These are phyloP conservation scores for Columba livia DNA, from an alignment of 2,113 vertebrate species.

Conservation along the genomic window DNA sequence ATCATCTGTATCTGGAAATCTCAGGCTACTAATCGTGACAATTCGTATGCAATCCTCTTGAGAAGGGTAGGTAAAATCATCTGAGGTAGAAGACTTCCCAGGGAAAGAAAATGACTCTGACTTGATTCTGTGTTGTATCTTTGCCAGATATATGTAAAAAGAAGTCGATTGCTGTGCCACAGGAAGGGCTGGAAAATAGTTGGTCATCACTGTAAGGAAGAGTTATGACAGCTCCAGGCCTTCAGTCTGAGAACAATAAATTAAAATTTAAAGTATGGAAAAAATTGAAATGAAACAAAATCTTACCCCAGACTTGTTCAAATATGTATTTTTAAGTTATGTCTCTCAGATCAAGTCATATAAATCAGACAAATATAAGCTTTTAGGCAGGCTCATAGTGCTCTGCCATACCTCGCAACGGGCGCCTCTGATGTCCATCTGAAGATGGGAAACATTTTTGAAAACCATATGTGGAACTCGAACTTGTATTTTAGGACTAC, in stretches of 20 bases:
- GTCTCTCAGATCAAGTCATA: accelerated
- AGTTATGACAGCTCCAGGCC: not conserved
- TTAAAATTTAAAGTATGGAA: not conserved
- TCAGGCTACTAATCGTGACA: not conserved
- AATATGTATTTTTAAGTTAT: not conserved
- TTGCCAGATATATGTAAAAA: not conserved
- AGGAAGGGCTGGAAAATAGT: not conserved
- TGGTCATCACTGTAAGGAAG: not conserved
- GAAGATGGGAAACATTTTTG: not conserved
- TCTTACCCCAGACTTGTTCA: not conserved
- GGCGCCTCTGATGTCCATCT: not conserved
- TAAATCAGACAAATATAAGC: not conserved
- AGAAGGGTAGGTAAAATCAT: not conserved
- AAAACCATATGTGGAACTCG: not conserved
- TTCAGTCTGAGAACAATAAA: not conserved
- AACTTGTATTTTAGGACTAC: not conserved
- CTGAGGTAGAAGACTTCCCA: not conserved
- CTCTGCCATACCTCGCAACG: accelerated
- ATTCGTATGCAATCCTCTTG: not conserved
- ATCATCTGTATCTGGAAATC: not conserved
- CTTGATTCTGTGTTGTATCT: not conserved
- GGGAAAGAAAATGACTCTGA: not conserved
- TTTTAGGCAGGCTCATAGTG: not conserved
- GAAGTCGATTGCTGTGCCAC: accelerated
- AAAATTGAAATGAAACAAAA: not conserved